phyloP scores from a whole-genome alignment of 2,797 vertebrate species.

The Anabas testudineus region DNA sequence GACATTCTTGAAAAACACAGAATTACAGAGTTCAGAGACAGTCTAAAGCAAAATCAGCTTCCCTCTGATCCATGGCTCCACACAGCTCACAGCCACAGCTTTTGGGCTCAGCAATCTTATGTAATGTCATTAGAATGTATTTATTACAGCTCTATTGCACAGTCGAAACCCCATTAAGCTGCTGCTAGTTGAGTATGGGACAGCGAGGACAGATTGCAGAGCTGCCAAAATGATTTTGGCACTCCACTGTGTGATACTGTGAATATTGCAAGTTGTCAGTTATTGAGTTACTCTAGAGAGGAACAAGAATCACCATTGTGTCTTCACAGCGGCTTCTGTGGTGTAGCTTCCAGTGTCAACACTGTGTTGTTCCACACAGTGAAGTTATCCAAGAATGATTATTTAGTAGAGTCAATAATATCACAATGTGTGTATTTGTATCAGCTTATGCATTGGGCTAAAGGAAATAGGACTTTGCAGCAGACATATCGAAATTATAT shows the following conservation, averaged over 20 bases:
- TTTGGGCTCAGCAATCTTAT: slow-evolving; percentile 67
- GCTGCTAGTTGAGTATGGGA: slow-evolving; percentile 29
- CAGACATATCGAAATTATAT: not conserved
- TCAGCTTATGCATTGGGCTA: not conserved
- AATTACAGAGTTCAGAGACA: slow-evolving; percentile 47
- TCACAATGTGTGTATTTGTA: not conserved
- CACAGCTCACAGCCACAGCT: slow-evolving; percentile 57
- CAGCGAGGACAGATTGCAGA: slow-evolving; percentile 2
- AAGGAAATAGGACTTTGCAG: not conserved
- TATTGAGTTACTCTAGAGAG: slow-evolving; percentile 9
- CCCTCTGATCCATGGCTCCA: slow-evolving; percentile 55
- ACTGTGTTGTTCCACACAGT: not conserved
- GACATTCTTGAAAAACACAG: slow-evolving; percentile 67
- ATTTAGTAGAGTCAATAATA: not conserved
- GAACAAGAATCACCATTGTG: slow-evolving; percentile 6
- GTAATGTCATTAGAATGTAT: slow-evolving; percentile 76
- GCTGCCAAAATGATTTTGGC: slow-evolving; percentile 14
- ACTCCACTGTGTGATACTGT: slow-evolving; percentile 9
- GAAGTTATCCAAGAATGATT: not conserved
- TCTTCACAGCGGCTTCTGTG: not conserved
- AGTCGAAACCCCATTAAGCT: slow-evolving; percentile 63
- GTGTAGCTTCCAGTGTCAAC: not conserved
- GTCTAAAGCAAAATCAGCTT: slow-evolving; percentile 51
- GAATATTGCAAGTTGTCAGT: slow-evolving; percentile 9
- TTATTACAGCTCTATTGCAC: slow-evolving; percentile 72